phyloP scores from a whole-genome alignment of 1,140 invertebrate genomes.

The Linepithema humile region DNA sequence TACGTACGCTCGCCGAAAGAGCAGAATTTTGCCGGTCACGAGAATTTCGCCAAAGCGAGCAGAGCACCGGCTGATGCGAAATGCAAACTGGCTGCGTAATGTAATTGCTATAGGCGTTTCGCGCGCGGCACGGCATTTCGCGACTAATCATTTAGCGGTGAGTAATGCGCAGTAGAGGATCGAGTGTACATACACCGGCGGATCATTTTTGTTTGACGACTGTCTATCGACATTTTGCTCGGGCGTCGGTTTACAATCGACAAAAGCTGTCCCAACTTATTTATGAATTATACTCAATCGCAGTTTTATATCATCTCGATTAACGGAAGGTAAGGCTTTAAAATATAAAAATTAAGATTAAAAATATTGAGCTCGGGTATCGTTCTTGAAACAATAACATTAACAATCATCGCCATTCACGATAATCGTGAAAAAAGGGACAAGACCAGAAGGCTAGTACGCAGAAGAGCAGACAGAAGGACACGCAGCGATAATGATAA shows the following conservation, averaged over 20 bases:
- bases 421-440: neutral
- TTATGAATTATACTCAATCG: neutral
- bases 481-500: slow-evolving; percentile 60
- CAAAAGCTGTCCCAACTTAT: neutral
- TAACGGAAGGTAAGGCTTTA: too few relatives aligned
- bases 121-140: slow-evolving; percentile 34
- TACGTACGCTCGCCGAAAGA: slow-evolving; percentile 30
- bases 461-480: neutral
- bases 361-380: neutral
- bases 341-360: slow-evolving; percentile 11
- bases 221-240: slow-evolving; percentile 38
- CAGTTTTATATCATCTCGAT: too few relatives aligned
- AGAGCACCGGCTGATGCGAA: slow-evolving; percentile 44
- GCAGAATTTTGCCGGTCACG: slow-evolving; percentile 50
- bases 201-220: slow-evolving; percentile 22
- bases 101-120: slow-evolving; percentile 55
- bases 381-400: neutral
- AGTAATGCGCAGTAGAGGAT: slow-evolving; percentile 26
- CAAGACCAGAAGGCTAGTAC: neutral
- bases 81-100: slow-evolving; percentile 55
- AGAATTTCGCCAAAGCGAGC: slow-evolving; percentile 42
- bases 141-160: slow-evolving; percentile 47
- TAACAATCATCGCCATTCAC: neutral
- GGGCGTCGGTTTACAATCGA: neutral
- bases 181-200: neutral